These are phyloP conservation scores for Tenodera sinensis DNA, from an alignment of 2,888 invertebrate species.

Conservation along the genomic window DNA sequence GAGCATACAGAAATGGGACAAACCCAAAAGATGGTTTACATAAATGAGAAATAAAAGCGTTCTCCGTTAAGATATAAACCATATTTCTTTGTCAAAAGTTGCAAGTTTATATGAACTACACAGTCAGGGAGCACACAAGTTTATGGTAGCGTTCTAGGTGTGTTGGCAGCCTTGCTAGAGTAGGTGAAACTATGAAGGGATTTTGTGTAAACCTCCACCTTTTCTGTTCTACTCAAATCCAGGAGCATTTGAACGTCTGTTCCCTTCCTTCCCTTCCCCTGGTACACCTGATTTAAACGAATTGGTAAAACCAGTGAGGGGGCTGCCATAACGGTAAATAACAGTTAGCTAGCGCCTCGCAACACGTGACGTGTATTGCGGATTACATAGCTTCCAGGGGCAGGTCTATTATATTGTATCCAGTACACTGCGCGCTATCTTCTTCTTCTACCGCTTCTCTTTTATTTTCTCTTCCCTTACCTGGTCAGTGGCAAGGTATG, in stretches of 20 bases:
- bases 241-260: background rate
- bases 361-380: conserved; percentile 20
- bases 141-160: background rate
- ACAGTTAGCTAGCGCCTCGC: conserved; percentile 16
- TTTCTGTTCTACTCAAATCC: background rate
- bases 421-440: no score
- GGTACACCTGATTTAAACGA: background rate
- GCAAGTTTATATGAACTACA: background rate
- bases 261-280: background rate
- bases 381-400: background rate
- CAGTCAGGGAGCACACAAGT: background rate
- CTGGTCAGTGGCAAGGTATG: background rate
- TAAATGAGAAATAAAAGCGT: background rate
- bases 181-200: background rate
- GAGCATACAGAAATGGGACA: no score
- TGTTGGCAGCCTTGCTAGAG: background rate
- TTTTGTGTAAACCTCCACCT: background rate
- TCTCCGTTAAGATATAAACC: background rate
- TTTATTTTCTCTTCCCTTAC: background rate
- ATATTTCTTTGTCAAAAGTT: background rate
- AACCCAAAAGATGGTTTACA: no score
- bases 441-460: background rate
- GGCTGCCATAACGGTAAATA: conserved; percentile 21
- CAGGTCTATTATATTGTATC: background rate
- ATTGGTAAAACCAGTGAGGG: background rate